These are phyloP conservation scores for Emmelina monodactyla DNA, from an alignment of 2,888 invertebrate species.

Conservation along the genomic window DNA sequence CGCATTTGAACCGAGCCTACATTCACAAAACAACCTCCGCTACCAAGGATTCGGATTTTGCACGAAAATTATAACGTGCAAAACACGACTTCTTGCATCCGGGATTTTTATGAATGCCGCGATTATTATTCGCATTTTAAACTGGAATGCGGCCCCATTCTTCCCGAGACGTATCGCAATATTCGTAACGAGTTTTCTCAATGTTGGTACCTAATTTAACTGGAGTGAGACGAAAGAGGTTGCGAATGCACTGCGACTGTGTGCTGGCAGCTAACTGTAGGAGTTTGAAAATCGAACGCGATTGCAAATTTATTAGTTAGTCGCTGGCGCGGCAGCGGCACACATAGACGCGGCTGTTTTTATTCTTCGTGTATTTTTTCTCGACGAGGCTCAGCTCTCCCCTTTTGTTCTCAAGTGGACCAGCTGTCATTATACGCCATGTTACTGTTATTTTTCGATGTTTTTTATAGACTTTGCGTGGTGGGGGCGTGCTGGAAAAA, in stretches of 20 bases:
- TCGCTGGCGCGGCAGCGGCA: constrained; percentile 36
- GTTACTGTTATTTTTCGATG: constrained; percentile 66
- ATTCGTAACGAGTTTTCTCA: constrained; percentile 65
- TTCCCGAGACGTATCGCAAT: constrained; percentile 61
- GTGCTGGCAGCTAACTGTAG: constrained; percentile 8
- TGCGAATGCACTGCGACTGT: background rate
- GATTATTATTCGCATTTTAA: constrained; percentile 67
- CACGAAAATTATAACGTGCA: constrained; percentile 65
- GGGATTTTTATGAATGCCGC: constrained; percentile 60
- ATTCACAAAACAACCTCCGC: constrained; percentile 55
- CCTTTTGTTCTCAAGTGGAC: constrained; percentile 68
- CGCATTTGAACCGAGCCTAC: constrained; percentile 65
- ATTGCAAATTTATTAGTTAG: constrained; percentile 63
- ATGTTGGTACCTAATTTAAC: constrained; percentile 56
- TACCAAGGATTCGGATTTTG: constrained; percentile 56
- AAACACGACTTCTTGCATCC: constrained; percentile 60
- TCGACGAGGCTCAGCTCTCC: constrained; percentile 60
- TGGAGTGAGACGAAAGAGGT: constrained; percentile 38
- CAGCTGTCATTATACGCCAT: constrained; percentile 69
- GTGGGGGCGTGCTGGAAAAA: constrained; percentile 63
- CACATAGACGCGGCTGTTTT: constrained; percentile 55
- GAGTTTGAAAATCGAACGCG: constrained; percentile 42
- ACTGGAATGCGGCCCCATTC: constrained; percentile 60
- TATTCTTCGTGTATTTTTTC: constrained; percentile 62
- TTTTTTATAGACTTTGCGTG: constrained; percentile 63